A percentile compares a stretch with the other conserved stretches of the same genome.
These are phyloP conservation scores for Iselma pallidipennis DNA, from an alignment of 2,888 invertebrate genomes.

Conservation along the genomic window DNA sequence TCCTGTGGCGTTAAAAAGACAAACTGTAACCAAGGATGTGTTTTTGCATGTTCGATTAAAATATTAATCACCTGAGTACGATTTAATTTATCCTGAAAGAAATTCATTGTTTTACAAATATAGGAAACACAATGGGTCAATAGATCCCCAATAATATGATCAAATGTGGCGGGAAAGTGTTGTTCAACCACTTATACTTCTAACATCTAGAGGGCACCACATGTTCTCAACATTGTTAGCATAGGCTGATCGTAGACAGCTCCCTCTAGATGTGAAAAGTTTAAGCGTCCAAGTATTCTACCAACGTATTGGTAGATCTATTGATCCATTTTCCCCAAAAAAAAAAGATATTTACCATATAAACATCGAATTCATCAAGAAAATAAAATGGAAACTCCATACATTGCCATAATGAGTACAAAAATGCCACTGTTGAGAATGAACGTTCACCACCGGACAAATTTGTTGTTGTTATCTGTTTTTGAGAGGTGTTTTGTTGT, in stretches of 20 bases:
- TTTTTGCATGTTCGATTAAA: constrained; percentile 73
- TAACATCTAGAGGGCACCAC: too few species aligned
- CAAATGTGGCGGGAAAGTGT: too few species aligned
- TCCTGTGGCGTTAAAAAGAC: constrained; percentile 90
- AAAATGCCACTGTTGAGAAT: constrained; percentile 92
- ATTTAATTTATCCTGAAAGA: constrained; percentile 78
- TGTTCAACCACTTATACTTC: too few species aligned
- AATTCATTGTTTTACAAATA: too few species aligned
- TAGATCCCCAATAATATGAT: too few species aligned
- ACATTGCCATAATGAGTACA: constrained; percentile 91
- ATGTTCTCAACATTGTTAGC: too few species aligned
- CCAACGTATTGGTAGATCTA: too few species aligned
- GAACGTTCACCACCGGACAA: constrained; percentile 96
- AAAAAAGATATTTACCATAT: constrained; percentile 74
- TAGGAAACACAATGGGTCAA: too few species aligned
- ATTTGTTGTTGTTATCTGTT: constrained; percentile 63
- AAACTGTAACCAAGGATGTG: constrained; percentile 73
- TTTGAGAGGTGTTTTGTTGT: constrained; percentile 56
- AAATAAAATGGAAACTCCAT: constrained; percentile 92
- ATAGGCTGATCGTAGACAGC: too few species aligned
- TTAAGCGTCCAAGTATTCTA: too few species aligned
- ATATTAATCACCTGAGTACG: constrained; percentile 78
- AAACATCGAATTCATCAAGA: constrained; percentile 96
- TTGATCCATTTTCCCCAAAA: too few species aligned
- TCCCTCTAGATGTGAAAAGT: too few species aligned